Base-by-base conservation (phyloP, 2,797 vertebrate species). In the Semaprochilodus insignis region DNA sequence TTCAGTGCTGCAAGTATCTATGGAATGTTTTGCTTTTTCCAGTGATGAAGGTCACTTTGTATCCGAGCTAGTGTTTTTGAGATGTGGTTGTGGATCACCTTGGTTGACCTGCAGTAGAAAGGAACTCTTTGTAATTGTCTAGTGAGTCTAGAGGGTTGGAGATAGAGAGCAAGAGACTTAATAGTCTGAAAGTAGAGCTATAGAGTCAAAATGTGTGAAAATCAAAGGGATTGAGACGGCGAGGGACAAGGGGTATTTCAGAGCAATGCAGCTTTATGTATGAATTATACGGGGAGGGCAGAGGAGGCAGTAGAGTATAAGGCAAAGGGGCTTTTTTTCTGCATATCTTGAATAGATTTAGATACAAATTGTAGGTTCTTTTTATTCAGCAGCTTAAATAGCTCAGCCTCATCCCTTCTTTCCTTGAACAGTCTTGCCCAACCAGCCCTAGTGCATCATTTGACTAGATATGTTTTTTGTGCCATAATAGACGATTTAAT, bases 31-130 rank as follows among this genome's bases (percentile, higher is more conserved):
- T 66, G 60, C 67, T 59, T 74, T 77, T 66, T 78, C 15, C 48
- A 69, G 83, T 72, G 73, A 31, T 25, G 34, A 54, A 60, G 52
- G 66, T 54, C 87, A 88, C 85, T 81, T 83, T 85, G 82, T 87
- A 73, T 89, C 74, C 55, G 54, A 83, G 52, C 75, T 60, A 72
- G 71, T 83, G 81, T 87, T 65, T 82, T 88, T 80, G 87, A 83
- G 65, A 76, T 81, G 80, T 85, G 78, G 59, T 40, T 71, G 77
- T 85, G 66, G 52, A 44, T 82, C 52, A 67, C 16, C 40, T 25
- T 17, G 40, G 11, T 59, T 70, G 65, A 57, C 10, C 70, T 75
- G 79, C 71, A 63, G 70, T 25, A 65, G 15, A 10, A n/a, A 67
- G 14, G 59, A 40, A 40, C 57, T 44, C 21, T 48, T 73, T 63